Conservation (phyloP, 2,888 invertebrate genomes). For the Sipha maydis region DNA sequence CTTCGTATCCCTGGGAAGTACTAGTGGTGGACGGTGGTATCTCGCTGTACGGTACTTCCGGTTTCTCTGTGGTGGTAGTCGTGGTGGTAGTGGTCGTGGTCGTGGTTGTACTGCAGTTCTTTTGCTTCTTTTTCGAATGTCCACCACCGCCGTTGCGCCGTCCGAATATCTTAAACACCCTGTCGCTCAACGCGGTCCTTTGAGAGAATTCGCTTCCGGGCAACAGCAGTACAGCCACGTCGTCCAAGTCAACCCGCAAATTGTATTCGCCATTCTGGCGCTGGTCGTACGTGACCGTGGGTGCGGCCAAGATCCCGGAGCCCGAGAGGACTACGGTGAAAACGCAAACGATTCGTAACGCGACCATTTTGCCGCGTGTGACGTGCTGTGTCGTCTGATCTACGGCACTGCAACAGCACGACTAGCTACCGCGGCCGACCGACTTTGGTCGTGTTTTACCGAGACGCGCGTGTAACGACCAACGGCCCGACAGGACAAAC, state of each 20-base stretch:
- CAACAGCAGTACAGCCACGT: slow-evolving; percentile 74
- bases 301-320: slow-evolving; percentile 22
- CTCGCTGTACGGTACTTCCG: neutral
- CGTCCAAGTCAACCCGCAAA: slow-evolving; percentile 77
- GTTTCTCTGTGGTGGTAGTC: neutral
- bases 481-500: neutral
- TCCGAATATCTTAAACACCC: slow-evolving; percentile 1
- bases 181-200: neutral
- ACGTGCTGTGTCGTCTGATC: neutral
- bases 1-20: neutral
- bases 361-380: slow-evolving; percentile 10
- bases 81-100: neutral
- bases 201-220: slow-evolving; percentile 68
- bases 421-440: neutral
- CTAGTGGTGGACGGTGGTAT: neutral
- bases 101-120: neutral
- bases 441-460: neutral
- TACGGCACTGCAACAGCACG: neutral
- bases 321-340: neutral
- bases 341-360: slow-evolving; percentile 28
- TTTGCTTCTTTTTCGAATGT: slow-evolving; percentile 31
- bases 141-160: neutral
- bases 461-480: neutral
- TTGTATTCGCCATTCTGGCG: slow-evolving; percentile 83
- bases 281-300: slow-evolving; percentile 73